phyloP scores from a whole-genome alignment of 2,888 invertebrate species.

The Maniola hyperantus region DNA sequence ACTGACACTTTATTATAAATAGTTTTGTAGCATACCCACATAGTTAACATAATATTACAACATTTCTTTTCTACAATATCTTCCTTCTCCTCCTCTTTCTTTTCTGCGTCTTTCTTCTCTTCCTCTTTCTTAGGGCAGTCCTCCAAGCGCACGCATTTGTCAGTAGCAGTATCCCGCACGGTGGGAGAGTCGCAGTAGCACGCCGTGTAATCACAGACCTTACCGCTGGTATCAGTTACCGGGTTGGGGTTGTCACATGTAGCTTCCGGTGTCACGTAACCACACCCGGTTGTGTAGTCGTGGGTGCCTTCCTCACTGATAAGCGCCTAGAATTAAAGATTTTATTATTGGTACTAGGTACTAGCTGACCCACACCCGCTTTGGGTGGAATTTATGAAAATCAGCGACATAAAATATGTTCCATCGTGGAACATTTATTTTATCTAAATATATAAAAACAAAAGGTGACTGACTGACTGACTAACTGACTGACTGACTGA shows the following conservation, averaged over 20 bases:
- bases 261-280: conserved; percentile 49
- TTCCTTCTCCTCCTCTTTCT: not conserved
- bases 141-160: conserved; percentile 52
- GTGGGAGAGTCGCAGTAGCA: conserved; percentile 61
- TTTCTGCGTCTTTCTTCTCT: not conserved
- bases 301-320: conserved; percentile 46
- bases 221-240: conserved; percentile 22
- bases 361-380: too few species aligned
- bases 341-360: not conserved
- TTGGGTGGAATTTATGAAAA: too few species aligned
- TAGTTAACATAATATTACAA: too few species aligned
- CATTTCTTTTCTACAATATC: too few species aligned
- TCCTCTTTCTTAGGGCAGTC: conserved; percentile 47
- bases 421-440: too few species aligned
- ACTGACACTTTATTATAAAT: too few species aligned
- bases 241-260: conserved; percentile 60
- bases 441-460: too few species aligned
- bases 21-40: too few species aligned
- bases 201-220: conserved; percentile 52
- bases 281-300: conserved; percentile 49
- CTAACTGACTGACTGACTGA: too few species aligned
- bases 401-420: too few species aligned
- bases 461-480: too few species aligned
- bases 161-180: conserved; percentile 50
- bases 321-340: conserved; percentile 35